Evolutionary conservation across 2,888 invertebrate genomes (phyloP).

Genomic region (Erebia aethiops): DNA sequence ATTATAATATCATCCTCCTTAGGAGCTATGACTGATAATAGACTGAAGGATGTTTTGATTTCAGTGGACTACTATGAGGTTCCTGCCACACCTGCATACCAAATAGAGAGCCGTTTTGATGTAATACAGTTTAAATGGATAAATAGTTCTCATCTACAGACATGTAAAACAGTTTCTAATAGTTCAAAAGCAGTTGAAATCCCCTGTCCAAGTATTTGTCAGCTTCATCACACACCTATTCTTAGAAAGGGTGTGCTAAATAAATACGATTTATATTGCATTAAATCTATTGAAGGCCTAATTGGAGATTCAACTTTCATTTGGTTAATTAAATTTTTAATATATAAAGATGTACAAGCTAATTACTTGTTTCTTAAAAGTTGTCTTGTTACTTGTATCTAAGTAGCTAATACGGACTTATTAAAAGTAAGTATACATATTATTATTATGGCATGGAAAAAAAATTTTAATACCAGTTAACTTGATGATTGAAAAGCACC

Average conservation of each 20-base stretch:
- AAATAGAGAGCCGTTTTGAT: constrained; percentile 53
- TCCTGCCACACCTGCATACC: constrained; percentile 52
- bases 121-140: constrained; percentile 43
- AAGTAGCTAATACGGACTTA: not conserved
- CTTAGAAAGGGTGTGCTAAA: constrained; percentile 45
- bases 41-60: constrained; percentile 32
- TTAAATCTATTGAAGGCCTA: constrained; percentile 50
- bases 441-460: too few relatives aligned
- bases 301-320: constrained; percentile 46
- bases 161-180: not conserved
- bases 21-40: not conserved
- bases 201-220: not conserved
- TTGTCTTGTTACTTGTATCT: constrained; percentile 39
- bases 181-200: not conserved
- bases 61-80: constrained; percentile 53
- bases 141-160: constrained; percentile 16
- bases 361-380: constrained; percentile 53
- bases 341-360: constrained; percentile 52
- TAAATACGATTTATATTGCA: constrained; percentile 50
- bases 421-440: too few relatives aligned
- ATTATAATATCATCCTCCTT: too few relatives aligned
- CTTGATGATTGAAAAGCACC: too few relatives aligned
- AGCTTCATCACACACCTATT: constrained; percentile 14
- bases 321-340: constrained; percentile 57
- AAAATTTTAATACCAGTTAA: too few relatives aligned